Base-by-base conservation (phyloP, 2,113 vertebrate genomes). In the Cyphomyrus discorhynchus region DNA sequence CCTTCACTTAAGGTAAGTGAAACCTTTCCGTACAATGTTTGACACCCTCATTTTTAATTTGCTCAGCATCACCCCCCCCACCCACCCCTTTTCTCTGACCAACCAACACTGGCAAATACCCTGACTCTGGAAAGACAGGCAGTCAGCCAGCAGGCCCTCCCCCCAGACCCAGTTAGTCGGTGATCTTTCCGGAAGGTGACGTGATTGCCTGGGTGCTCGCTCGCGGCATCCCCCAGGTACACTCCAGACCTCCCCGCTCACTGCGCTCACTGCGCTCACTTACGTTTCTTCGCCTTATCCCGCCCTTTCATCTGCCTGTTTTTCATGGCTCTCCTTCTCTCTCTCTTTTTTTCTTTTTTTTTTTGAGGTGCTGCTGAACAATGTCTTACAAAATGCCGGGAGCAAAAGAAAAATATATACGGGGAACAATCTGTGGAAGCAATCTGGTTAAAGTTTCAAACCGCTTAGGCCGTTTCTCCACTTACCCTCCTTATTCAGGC, bases 131-230 rank as follows among this genome's bases (percentile, higher is more conserved):
- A 92, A 93, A 93, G 92, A 93, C n/a, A 92, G 93, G 93, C 90
- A 94, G 94, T 94, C 94, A 92, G 92, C 93, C 94, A 94, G n/a
- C 62, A 3, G 62, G 27, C 10, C n/a, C 27, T 31, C 62, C 62
- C 58, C 27, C 62, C n/a, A 70, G 93, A 93, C 91, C 92, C 90
- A 84, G 82, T 93, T 91, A 89, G 90, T 91, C 88, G 92, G 86
- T 90, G 92, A 90, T 92, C 91, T 86, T 91, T 94, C 91, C 94
- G 91, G 94, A 93, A 93, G 93, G 92, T 93, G 92, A 62, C 89
- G 91, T 94, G 91, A 94, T 94, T 92, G 83, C 90, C 92, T 89
- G 89, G 53, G 66, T 85, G 92, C 39, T 87, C 31, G 90, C 93
- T 90, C 10, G 13, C 88, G 21, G 83, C 49, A 66, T 92, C 90